Evolutionary conservation across 2,113 vertebrate species (phyloP).

Genomic region (Saccopteryx leptura): DNA sequence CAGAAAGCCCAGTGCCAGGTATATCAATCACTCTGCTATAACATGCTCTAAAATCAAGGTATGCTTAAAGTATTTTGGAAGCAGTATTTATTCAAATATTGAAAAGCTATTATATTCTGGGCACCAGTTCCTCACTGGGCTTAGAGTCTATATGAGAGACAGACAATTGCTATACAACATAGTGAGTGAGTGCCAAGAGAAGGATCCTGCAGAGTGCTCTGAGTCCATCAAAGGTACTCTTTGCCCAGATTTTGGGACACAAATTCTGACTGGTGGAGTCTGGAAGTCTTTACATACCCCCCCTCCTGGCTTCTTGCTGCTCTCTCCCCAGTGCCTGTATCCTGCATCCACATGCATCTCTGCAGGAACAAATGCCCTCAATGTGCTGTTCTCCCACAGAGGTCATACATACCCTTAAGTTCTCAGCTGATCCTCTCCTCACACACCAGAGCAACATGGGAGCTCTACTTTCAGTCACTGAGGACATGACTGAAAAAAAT

Average conservation of each 20-base stretch:
- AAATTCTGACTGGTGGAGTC: neutral
- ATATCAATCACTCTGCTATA: neutral
- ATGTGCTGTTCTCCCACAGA: accelerated
- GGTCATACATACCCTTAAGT: neutral
- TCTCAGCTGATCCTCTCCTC: neutral
- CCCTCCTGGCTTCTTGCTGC: neutral
- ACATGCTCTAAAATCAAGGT: neutral
- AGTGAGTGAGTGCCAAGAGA: neutral
- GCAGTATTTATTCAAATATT: neutral
- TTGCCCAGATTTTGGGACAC: accelerated
- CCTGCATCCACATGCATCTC: no score
- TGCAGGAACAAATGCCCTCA: accelerated
- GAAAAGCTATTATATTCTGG: neutral
- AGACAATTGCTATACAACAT: accelerated
- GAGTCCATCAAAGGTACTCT: neutral
- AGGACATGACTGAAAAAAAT: neutral
- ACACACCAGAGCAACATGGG: accelerated
- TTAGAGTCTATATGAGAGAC: neutral
- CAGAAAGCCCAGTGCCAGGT: neutral
- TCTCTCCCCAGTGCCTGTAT: no score
- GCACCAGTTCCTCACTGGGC: neutral
- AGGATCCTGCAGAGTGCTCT: neutral
- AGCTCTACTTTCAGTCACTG: neutral
- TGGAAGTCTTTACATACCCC: neutral
- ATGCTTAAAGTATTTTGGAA: neutral